A percentile compares a stretch with the other conserved stretches of the same genome.
Conservation (phyloP, 2,113 vertebrate genomes). For the Grammomys surdaster region DNA sequence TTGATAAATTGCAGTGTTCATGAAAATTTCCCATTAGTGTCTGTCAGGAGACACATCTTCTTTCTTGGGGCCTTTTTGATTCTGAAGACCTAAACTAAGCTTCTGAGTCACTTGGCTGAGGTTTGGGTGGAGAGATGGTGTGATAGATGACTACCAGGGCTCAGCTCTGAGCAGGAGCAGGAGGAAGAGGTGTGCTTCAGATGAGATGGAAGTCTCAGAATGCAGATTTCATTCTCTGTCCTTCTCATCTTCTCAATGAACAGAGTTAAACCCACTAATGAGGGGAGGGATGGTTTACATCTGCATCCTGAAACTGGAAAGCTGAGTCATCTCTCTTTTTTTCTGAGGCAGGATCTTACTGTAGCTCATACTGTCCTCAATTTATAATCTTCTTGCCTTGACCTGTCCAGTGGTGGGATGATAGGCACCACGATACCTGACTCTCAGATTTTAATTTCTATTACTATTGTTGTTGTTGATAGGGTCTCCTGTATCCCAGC, state of each 20-base stretch:
- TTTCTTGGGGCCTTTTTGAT: constrained; percentile 39
- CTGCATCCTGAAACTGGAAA: neutral
- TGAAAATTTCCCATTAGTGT: neutral
- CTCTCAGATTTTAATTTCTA: neutral
- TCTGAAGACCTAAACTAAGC: neutral
- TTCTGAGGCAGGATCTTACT: neutral
- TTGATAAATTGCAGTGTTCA: neutral
- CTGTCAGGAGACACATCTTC: neutral
- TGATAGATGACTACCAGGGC: neutral
- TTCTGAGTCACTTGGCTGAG: neutral
- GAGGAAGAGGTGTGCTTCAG: neutral
- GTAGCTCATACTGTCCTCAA: too few species aligned
- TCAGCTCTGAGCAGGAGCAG: neutral
- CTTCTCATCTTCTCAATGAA: neutral
- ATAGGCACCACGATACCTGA: neutral
- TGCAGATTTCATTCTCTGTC: neutral
- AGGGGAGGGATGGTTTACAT: neutral
- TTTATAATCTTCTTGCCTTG: neutral
- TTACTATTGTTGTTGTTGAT: neutral
- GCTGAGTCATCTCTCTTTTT: neutral
- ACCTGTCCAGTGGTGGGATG: neutral
- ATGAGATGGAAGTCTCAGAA: neutral
- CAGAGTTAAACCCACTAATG: accelerated
- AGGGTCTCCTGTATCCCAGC: neutral
- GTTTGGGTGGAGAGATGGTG: neutral